A percentile compares a stretch with the other conserved stretches of the same genome.
Conservation (phyloP, 30 jellyfish, hydroid and myxozoan species). For the Catostylus mosaicus region DNA sequence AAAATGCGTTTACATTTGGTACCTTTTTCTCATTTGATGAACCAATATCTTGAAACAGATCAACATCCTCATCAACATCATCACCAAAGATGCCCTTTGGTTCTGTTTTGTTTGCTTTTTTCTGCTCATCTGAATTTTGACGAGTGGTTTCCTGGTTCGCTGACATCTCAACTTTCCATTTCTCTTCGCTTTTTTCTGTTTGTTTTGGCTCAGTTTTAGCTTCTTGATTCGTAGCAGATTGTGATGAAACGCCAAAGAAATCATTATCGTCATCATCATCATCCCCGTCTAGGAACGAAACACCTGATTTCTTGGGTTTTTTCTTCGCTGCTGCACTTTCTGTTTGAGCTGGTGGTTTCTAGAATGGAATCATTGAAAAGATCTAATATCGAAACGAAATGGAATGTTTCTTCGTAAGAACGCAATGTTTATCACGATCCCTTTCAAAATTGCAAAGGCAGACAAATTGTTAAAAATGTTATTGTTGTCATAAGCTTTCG, state of each 20-base stretch:
- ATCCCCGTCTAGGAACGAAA: slow-evolving; percentile 30
- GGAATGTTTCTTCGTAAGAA: no score
- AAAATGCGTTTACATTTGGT: no score
- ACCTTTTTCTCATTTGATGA: neutral
- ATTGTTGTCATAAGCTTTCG: no score
- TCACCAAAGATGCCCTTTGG: slow-evolving; percentile 31
- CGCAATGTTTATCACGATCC: no score
- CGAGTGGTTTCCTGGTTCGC: neutral
- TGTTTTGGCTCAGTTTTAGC: slow-evolving; percentile 14
- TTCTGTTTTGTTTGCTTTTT: neutral
- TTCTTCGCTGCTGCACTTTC: slow-evolving; percentile 3
- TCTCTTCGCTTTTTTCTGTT: slow-evolving; percentile 13
- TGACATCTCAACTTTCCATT: slow-evolving; percentile 13
- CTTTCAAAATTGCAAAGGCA: no score
- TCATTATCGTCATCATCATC: slow-evolving; percentile 54
- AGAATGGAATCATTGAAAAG: neutral
- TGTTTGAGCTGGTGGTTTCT: slow-evolving; percentile 3
- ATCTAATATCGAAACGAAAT: no score
- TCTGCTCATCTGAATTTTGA: neutral
- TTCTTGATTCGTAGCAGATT: neutral
- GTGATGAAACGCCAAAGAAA: slow-evolving; percentile 39
- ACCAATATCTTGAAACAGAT: neutral
- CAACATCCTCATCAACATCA: slow-evolving; percentile 46
- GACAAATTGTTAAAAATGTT: no score
- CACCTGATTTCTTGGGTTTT: slow-evolving; percentile 37